These are phyloP conservation scores for Ecliptopera silaceata DNA, from an alignment of 2,888 invertebrate genomes.

Conservation along the genomic window DNA sequence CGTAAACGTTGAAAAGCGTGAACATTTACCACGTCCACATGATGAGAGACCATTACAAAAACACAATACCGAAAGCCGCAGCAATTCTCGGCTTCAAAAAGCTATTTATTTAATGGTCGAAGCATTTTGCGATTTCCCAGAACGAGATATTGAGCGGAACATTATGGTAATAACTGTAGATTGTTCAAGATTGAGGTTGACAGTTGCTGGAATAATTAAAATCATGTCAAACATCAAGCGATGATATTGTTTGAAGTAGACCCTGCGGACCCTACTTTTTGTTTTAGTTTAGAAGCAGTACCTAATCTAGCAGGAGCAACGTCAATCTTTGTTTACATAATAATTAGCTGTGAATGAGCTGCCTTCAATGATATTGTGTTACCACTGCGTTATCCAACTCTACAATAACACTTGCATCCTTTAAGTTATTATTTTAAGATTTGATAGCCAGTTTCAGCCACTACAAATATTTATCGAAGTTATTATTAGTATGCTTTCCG, in stretches of 20 bases:
- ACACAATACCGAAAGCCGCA: constrained; percentile 39
- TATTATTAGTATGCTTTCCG: constrained; percentile 8
- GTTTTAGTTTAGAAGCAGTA: neutral
- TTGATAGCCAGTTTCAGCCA: neutral
- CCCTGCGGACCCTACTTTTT: too few species aligned
- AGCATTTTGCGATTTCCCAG: constrained; percentile 52
- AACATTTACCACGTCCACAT: constrained; percentile 37
- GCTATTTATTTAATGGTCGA: constrained; percentile 53
- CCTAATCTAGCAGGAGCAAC: constrained; percentile 42
- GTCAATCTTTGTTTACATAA: constrained; percentile 59
- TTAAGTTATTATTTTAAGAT: constrained; percentile 17
- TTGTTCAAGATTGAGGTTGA: constrained; percentile 42
- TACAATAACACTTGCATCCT: constrained; percentile 39
- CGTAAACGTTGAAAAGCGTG: constrained; percentile 6
- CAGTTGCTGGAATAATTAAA: constrained; percentile 41
- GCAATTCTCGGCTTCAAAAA: constrained; percentile 44
- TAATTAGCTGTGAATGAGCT: constrained; percentile 63
- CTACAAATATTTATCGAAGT: constrained; percentile 15
- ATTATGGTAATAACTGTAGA: constrained; percentile 60
- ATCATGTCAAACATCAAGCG: neutral
- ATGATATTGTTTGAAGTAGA: neutral
- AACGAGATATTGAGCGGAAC: constrained; percentile 60
- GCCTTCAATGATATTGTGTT: constrained; percentile 67
- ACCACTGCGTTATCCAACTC: constrained; percentile 58
- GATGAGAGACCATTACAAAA: constrained; percentile 38